phyloP scores from a whole-genome alignment of 2,888 invertebrate species.

The Heteromyza rotundicornis region DNA sequence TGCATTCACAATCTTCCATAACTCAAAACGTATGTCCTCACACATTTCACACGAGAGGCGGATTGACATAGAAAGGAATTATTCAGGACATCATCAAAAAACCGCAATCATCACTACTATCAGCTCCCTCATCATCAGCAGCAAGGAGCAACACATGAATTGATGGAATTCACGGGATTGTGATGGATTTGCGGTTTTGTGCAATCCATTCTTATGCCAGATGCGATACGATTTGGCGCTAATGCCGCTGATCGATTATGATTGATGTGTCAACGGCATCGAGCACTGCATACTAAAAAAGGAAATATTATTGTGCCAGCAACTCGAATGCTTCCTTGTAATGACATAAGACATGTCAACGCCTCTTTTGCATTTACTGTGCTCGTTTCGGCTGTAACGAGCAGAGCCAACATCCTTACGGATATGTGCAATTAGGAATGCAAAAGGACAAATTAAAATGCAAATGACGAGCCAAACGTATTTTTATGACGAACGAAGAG shows the following conservation, averaged over 20 bases:
- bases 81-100: conserved; percentile 2
- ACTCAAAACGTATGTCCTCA: no score
- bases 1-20: no score
- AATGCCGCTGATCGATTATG: conserved; percentile 55
- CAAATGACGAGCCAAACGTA: conserved; percentile 24
- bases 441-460: conserved; percentile 36
- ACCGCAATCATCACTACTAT: background rate
- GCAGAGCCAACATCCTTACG: background rate
- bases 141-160: background rate
- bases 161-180: background rate
- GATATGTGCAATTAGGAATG: conserved; percentile 26
- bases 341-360: background rate
- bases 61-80: background rate
- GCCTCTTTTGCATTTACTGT: background rate
- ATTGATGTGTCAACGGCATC: conserved; percentile 44
- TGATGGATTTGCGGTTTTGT: background rate
- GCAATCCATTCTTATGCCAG: background rate
- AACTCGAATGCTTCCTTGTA: background rate
- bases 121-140: background rate
- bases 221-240: conserved; percentile 17
- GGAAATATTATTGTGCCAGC: background rate
- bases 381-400: background rate
- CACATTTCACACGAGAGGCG: no score
- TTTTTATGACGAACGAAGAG: background rate
- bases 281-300: background rate